Conservation (phyloP, 1,140 invertebrate genomes). For the Artemia franciscana region DNA sequence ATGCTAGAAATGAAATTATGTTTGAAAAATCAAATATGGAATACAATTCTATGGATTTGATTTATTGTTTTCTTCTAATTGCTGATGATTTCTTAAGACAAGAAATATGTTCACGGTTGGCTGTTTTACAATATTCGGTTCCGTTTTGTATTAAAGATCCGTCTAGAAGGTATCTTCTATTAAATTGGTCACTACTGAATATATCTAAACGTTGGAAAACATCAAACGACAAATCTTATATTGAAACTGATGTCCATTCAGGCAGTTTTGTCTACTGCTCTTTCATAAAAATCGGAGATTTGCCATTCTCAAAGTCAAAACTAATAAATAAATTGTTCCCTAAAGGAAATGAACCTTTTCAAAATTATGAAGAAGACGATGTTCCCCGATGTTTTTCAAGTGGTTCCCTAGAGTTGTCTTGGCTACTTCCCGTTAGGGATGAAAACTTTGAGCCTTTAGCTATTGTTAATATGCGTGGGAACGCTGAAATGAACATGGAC, state of each 20-base stretch:
- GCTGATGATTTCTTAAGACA: background rate
- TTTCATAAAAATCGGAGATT: background rate
- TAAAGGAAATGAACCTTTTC: background rate
- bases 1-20: background rate
- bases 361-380: background rate
- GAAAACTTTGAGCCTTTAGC: background rate
- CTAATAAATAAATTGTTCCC: background rate
- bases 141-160: background rate
- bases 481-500: background rate
- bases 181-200: background rate
- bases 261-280: background rate
- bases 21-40: background rate
- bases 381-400: background rate
- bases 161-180: background rate
- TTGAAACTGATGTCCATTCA: background rate
- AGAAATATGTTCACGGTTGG: background rate
- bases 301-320: background rate
- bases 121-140: background rate
- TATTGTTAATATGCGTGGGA: background rate
- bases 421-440: background rate
- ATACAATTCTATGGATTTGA: background rate
- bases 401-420: background rate
- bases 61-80: background rate
- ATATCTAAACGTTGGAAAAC: background rate
- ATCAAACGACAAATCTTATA: background rate